phyloP scores from a whole-genome alignment of 92 coral and sea anemone species.

The Montipora capitata region DNA sequence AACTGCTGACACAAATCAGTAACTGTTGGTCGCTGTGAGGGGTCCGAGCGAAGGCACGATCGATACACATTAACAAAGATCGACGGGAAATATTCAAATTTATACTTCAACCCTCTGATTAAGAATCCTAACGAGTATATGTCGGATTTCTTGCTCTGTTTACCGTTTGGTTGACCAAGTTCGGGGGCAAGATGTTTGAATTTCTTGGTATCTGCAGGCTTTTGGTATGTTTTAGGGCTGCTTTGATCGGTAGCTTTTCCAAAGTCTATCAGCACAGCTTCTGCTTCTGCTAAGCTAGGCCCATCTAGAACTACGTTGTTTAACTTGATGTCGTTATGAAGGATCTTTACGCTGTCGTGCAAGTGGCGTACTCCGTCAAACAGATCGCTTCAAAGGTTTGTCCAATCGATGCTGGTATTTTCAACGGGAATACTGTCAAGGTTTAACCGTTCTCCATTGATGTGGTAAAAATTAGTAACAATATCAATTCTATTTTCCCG shows the following conservation, averaged over 20 bases:
- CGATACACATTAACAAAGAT: conserved; percentile 7
- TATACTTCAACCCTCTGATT: conserved; percentile 16
- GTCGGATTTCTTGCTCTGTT: conserved; percentile 50
- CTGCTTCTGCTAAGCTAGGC: background rate
- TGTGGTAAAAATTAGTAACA: conserved; percentile 31
- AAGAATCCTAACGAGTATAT: conserved; percentile 35
- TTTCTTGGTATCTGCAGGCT: conserved; percentile 2
- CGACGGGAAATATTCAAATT: conserved; percentile 9
- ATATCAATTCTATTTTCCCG: conserved; percentile 21
- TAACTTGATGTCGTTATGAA: conserved; percentile 53
- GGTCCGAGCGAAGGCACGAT: conserved; percentile 13
- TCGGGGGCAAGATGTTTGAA: conserved; percentile 52
- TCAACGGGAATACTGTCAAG: conserved; percentile 25
- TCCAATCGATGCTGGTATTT: conserved; percentile 11
- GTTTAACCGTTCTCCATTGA: conserved; percentile 19
- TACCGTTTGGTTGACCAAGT: conserved; percentile 23
- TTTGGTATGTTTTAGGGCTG: conserved; percentile 28
- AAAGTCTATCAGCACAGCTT: conserved; percentile 48
- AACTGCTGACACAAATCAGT: conserved; percentile 15
- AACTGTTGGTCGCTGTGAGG: conserved; percentile 25
- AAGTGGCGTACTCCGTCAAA: conserved; percentile 23
- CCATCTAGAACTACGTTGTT: conserved; percentile 58
- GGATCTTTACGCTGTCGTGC: conserved; percentile 30
- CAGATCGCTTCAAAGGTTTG: conserved; percentile 5
- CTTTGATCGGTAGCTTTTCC: conserved; percentile 41